Evolutionary conservation across 2,888 invertebrate genomes (phyloP).

Genomic region (Drosophila barbarae): DNA sequence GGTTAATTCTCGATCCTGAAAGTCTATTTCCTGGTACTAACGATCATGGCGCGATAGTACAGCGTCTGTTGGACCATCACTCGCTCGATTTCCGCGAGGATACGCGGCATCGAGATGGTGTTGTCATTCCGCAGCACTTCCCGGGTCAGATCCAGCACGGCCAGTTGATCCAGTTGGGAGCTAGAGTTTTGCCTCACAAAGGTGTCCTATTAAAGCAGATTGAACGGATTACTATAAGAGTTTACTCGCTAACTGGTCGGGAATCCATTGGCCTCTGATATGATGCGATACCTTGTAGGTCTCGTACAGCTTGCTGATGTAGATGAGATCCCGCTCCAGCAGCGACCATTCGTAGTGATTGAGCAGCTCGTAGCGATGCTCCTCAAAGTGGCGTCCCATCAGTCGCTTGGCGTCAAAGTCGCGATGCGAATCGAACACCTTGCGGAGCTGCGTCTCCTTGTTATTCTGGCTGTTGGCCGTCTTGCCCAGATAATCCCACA

Average conservation of each 20-base stretch:
- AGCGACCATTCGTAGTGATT: slow-evolving; percentile 85
- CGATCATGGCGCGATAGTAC: slow-evolving; percentile 85
- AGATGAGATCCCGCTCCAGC: slow-evolving; percentile 82
- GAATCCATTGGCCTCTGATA: neutral
- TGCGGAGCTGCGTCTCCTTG: slow-evolving; percentile 70
- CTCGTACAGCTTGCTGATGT: slow-evolving; percentile 85
- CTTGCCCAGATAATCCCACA: slow-evolving; percentile 76
- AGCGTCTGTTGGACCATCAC: slow-evolving; percentile 84
- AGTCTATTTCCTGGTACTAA: slow-evolving; percentile 71
- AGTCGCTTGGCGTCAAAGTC: slow-evolving; percentile 63
- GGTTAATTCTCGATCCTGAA: neutral
- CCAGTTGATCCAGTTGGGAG: slow-evolving; percentile 80
- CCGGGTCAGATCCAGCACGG: slow-evolving; percentile 84
- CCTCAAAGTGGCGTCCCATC: slow-evolving; percentile 58
- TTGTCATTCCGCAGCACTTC: slow-evolving; percentile 83
- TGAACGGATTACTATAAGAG: slow-evolving; percentile 3
- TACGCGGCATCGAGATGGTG: slow-evolving; percentile 81
- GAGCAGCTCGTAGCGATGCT: slow-evolving; percentile 70
- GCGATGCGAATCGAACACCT: slow-evolving; percentile 76
- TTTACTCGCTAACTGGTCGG: neutral
- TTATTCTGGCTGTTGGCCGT: slow-evolving; percentile 60
- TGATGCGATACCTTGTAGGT: slow-evolving; percentile 81
- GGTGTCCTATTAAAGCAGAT: slow-evolving; percentile 42
- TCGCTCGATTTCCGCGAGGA: slow-evolving; percentile 83
- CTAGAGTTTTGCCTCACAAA: slow-evolving; percentile 62